Evolutionary conservation across 2,113 vertebrate genomes (phyloP).

Genomic region (Erinaceus europaeus): DNA sequence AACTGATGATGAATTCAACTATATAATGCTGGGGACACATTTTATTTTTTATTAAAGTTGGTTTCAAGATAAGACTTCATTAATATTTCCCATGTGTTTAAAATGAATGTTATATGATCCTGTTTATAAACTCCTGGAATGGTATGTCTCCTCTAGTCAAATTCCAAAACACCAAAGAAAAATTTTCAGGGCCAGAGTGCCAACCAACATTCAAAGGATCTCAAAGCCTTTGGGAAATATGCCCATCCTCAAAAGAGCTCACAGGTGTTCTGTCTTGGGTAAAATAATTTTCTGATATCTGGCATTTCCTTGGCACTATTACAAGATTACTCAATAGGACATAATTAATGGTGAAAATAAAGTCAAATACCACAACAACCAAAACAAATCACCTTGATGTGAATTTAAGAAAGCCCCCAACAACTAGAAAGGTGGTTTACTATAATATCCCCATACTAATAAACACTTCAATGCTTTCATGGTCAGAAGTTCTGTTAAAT

Average conservation of each 20-base stretch:
- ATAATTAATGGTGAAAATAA: constrained; percentile 11
- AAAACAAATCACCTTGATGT: not conserved
- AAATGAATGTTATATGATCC: not conserved
- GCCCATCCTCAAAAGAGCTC: not conserved
- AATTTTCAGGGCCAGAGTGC: not conserved
- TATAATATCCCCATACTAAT: not conserved
- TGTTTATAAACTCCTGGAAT: not conserved
- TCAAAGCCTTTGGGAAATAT: constrained; percentile 32
- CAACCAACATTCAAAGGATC: not conserved
- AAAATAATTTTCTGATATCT: constrained; percentile 29
- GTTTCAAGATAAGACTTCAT: not conserved
- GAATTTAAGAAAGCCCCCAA: not conserved
- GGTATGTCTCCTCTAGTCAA: constrained; percentile 1
- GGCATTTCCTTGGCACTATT: not conserved
- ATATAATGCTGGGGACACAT: not conserved
- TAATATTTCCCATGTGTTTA: constrained; percentile 14
- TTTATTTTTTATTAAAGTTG: not conserved
- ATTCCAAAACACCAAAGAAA: not conserved
- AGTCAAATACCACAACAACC: not conserved
- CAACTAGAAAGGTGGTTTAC: not conserved
- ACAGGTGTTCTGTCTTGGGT: not conserved
- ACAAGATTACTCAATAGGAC: not conserved
- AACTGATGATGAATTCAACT: not conserved
- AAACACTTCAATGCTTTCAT: not conserved
- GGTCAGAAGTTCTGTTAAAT: not conserved